Evolutionary conservation across 37 sponge, comb jelly and placozoan genomes (phyloP).

Genomic region (Mnemiopsis leidyi): DNA sequence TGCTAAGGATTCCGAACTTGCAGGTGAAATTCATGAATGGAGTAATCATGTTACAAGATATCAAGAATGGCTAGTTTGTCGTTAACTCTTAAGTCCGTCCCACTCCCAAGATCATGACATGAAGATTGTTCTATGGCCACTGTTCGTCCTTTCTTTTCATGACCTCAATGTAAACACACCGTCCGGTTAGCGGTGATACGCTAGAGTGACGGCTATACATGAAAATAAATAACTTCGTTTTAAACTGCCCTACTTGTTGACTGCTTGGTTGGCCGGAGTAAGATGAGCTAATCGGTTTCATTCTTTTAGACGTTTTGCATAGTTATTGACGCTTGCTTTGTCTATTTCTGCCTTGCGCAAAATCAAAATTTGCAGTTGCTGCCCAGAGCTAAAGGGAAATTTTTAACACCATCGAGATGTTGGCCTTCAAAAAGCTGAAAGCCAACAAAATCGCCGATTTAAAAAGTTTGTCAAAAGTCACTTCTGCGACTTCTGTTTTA

Average conservation of each 20-base stretch:
- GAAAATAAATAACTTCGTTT: background rate
- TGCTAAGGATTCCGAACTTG: background rate
- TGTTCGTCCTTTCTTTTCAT: too few species aligned
- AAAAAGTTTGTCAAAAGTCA: background rate
- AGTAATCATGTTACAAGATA: too few species aligned
- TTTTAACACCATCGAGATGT: too few species aligned
- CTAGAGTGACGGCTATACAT: background rate
- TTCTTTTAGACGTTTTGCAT: background rate
- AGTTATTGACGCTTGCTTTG: background rate
- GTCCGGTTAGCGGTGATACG: too few species aligned
- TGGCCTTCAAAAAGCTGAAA: background rate
- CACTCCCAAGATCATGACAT: too few species aligned
- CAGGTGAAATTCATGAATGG: background rate
- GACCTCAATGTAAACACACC: too few species aligned
- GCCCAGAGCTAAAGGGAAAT: background rate
- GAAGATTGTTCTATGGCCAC: too few species aligned
- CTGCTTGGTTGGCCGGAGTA: background rate
- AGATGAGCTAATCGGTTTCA: background rate
- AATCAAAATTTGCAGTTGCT: background rate
- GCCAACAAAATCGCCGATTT: background rate
- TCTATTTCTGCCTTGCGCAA: background rate
- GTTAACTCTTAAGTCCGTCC: too few species aligned
- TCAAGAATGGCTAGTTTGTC: too few species aligned
- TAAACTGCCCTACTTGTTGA: background rate
- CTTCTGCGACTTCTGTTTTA: too few species aligned